Base-by-base conservation (phyloP, 2,797 vertebrate species). In the Anniella stebbinsi region DNA sequence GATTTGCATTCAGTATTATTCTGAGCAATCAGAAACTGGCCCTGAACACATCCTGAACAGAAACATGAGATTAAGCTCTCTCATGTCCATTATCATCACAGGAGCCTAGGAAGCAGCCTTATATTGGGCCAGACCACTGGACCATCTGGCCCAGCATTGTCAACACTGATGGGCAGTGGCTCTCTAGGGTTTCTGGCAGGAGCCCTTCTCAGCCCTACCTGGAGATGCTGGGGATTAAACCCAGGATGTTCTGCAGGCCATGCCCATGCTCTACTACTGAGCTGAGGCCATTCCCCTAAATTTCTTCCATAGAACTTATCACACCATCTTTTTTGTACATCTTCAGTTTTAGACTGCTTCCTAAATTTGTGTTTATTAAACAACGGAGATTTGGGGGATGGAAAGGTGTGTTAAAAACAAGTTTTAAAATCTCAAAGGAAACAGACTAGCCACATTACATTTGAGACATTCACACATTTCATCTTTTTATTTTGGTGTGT, bases 401-500 rank as follows among this genome's bases (percentile, higher is more conserved):
- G n/a, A n/a, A n/a, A n/a, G n/a, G n/a, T n/a, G n/a, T n/a, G n/a
- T n/a, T 33, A 33, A 17, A 15, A 75, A 85, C 54, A 54, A 36
- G 33, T 10, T 36, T 36, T 54, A 73, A 85, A 80, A 87, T 25
- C 86, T 89, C 18, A 13, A 73, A 86, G 51, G 36, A 66, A 83
- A 54, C 8, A 78, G 23, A 73, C 17, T 28, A 88, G 48, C 82
- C 51, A 7, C 70, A 94, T 72, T 21, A 87, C 45, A 86, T 38
- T 83, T 36, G 33, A 95, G 85, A 87, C 17, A 18, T 87, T 82
- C 10, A 89, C 80, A 73, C 0, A 80, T 11, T 0, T 9, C 84
- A 63, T 48, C 18, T 87, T 92, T 93, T 94, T 91, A 93, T 90
- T 94, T 90, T 89, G n/a, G 86, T 92, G 63, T 7, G 17, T 87